phyloP scores from a whole-genome alignment of 2,888 invertebrate genomes.

The Acleris sparsana region DNA sequence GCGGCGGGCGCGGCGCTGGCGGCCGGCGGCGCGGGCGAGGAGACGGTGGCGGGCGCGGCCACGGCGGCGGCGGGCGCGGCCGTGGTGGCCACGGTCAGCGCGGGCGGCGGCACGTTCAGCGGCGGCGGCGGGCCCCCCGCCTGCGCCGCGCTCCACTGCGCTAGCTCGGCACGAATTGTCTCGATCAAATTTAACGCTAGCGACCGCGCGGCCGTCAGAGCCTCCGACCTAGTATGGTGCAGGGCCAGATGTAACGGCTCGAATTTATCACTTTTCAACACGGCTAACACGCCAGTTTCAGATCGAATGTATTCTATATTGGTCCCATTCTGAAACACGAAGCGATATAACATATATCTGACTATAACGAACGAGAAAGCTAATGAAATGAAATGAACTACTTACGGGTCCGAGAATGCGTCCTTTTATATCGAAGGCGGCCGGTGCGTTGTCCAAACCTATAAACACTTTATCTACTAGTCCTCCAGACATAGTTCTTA shows the following conservation, averaged over 20 bases:
- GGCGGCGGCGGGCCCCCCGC: constrained; percentile 73
- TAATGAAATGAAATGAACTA: constrained; percentile 38
- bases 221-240: constrained; percentile 88
- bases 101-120: constrained; percentile 71
- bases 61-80: constrained; percentile 63
- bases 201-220: constrained; percentile 87
- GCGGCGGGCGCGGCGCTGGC: constrained; percentile 72
- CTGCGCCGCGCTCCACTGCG: constrained; percentile 76
- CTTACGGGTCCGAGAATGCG: constrained; percentile 87
- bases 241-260: constrained; percentile 90
- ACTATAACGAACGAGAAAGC: constrained; percentile 24
- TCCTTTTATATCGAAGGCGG: constrained; percentile 89
- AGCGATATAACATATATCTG: constrained; percentile 7
- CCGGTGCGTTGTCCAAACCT: constrained; percentile 90
- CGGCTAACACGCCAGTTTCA: constrained; percentile 90
- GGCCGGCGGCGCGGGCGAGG: constrained; percentile 67
- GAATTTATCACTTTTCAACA: constrained; percentile 86
- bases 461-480: constrained; percentile 89
- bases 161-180: constrained; percentile 86
- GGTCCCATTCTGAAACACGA: constrained; percentile 82
- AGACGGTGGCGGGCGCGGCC: constrained; percentile 61
- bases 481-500: constrained; percentile 72
- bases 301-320: constrained; percentile 90
- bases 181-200: constrained; percentile 90
- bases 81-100: constrained; percentile 65